These are phyloP conservation scores for Eudemis profundana DNA, from an alignment of 2,888 invertebrate genomes.

Conservation along the genomic window DNA sequence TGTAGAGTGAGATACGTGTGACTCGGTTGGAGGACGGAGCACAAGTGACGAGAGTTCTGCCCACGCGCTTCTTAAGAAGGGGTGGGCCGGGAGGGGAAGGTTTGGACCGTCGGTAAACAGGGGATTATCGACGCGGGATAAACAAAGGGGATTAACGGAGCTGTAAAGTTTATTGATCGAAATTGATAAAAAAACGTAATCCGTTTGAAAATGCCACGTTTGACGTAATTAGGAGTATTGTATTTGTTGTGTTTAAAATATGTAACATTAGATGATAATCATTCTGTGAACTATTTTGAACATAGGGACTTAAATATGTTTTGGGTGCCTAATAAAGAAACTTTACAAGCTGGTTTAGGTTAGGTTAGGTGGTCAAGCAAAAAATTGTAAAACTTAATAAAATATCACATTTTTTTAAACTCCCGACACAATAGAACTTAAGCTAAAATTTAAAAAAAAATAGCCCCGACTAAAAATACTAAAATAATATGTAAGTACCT, in stretches of 20 bases:
- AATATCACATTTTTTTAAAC: too few species aligned
- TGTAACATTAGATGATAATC: background rate
- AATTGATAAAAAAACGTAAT: slow-evolving; percentile 14
- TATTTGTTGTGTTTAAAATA: background rate
- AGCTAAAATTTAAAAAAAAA: too few species aligned
- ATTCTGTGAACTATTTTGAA: too few species aligned
- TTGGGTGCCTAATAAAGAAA: too few species aligned
- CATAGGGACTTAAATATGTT: too few species aligned
- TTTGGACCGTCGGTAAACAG: slow-evolving; percentile 28
- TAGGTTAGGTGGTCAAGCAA: too few species aligned
- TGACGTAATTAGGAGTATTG: background rate
- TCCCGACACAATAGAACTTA: too few species aligned
- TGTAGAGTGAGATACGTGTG: slow-evolving; percentile 20
- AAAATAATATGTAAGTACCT: too few species aligned
- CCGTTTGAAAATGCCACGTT: slow-evolving; percentile 23
- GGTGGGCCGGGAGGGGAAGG: background rate
- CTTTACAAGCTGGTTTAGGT: too few species aligned
- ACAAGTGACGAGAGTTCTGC: slow-evolving; percentile 24
- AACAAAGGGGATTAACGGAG: slow-evolving; percentile 37
- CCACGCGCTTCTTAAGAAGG: slow-evolving; percentile 17
- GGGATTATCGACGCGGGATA: slow-evolving; percentile 22
- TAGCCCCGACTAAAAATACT: too few species aligned
- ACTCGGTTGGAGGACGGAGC: slow-evolving; percentile 18
- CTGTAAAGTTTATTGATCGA: slow-evolving; percentile 16
- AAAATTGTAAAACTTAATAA: too few species aligned